A percentile compares a stretch with the other conserved stretches of the same genome.
Evolutionary conservation across 2,797 vertebrate species (phyloP).

Genomic region (Bradypodion pumilum): DNA sequence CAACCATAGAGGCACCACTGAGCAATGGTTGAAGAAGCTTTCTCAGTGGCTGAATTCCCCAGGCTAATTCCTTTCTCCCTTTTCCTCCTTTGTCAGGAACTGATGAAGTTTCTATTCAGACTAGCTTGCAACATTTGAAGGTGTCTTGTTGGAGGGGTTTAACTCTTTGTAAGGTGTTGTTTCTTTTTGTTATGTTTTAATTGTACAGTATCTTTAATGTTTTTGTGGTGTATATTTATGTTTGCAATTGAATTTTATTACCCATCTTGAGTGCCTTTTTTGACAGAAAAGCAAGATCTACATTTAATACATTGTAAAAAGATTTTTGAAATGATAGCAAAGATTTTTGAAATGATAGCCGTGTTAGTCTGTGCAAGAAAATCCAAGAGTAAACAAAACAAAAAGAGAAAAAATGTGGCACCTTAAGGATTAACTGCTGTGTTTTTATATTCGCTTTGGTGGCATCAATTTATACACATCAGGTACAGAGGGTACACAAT

Average conservation of each 20-base stretch:
- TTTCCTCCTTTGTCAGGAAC: background rate
- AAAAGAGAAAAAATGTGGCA: no score
- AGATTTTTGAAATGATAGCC: no score
- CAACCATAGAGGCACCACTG: background rate
- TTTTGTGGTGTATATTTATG: background rate
- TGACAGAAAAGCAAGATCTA: background rate
- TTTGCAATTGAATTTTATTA: background rate
- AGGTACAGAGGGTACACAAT: no score
- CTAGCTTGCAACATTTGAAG: background rate
- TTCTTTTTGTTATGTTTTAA: background rate
- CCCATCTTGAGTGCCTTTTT: background rate
- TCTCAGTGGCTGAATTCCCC: background rate
- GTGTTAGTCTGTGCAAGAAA: no score
- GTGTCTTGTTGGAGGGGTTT: background rate
- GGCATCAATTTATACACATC: no score
- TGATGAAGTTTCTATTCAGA: background rate
- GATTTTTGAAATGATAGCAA: no score
- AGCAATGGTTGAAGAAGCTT: background rate
- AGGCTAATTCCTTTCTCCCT: background rate
- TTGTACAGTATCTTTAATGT: background rate
- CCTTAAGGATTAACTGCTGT: no score
- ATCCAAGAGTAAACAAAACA: no score
- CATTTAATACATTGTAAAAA: background rate
- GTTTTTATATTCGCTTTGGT: no score
- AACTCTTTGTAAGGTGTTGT: background rate